Conservation (phyloP, 2,888 invertebrate species). For the Pseudanteris insignis region DNA sequence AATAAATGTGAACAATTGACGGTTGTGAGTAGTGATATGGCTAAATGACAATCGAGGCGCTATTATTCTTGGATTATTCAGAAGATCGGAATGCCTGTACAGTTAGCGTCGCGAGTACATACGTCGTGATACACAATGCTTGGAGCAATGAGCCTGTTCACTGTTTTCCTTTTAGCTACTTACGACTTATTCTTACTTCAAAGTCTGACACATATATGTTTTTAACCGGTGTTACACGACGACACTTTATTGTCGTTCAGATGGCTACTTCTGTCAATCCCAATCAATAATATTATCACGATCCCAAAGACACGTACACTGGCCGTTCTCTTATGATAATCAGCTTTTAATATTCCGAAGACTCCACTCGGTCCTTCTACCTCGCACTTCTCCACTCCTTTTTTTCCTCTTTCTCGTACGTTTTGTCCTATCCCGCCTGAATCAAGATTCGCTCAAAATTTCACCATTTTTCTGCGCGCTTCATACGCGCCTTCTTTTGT, state of each 20-base stretch:
- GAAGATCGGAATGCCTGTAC: constrained; percentile 62
- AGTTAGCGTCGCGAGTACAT: constrained; percentile 57
- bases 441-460: constrained; percentile 31
- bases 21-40: constrained; percentile 34
- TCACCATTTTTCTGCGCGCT: background rate
- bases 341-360: constrained; percentile 61
- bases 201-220: constrained; percentile 39
- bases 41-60: constrained; percentile 47
- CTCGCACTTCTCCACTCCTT: constrained; percentile 32
- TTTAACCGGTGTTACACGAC: constrained; percentile 44
- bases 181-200: constrained; percentile 40
- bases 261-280: constrained; percentile 30
- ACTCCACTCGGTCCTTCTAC: constrained; percentile 26
- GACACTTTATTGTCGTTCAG: constrained; percentile 47
- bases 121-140: constrained; percentile 47
- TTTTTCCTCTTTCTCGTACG: constrained; percentile 19
- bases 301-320: constrained; percentile 59
- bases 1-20: constrained; percentile 37
- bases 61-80: constrained; percentile 57
- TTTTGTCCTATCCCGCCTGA: constrained; percentile 22
- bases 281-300: constrained; percentile 64
- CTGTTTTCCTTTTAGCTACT: constrained; percentile 48
- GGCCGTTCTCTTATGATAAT: constrained; percentile 62
- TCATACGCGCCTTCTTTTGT: background rate
- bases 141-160: constrained; percentile 43